A percentile compares a stretch with the other conserved stretches of the same genome.
phyloP scores from a whole-genome alignment of 35 echinoderm and acorn worm species.

The Strongylocentrotus purpuratus region DNA sequence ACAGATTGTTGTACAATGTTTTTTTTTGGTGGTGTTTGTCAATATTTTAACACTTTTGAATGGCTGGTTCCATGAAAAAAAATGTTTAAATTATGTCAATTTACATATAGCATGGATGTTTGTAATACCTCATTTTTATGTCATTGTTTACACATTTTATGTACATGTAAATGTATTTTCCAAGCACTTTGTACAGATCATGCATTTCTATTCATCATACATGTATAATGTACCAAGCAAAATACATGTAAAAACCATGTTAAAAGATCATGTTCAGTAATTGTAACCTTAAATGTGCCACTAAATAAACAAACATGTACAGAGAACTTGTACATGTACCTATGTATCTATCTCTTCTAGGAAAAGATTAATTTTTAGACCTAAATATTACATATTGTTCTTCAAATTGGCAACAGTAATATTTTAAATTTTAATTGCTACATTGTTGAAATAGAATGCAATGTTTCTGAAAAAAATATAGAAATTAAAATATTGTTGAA shows the following conservation, averaged over 20 bases:
- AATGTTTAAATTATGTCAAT: neutral
- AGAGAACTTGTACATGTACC: no score
- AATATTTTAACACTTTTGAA: neutral
- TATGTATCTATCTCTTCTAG: no score
- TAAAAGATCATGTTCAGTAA: neutral
- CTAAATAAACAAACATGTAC: no score
- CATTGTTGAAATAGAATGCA: no score
- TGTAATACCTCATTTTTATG: slow-evolving; percentile 18
- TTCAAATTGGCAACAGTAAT: no score
- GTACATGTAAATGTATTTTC: neutral
- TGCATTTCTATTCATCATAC: neutral
- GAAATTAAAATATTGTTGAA: no score
- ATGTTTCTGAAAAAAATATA: no score
- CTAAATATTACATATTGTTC: no score
- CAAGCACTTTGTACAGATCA: neutral
- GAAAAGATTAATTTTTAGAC: no score
- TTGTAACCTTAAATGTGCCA: no score
- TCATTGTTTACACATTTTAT: neutral
- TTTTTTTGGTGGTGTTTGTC: neutral
- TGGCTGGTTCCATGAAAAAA: slow-evolving; percentile 9
- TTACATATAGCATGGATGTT: neutral
- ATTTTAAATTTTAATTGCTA: no score
- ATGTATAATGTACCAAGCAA: neutral
- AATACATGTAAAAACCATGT: neutral
- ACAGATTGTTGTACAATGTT: neutral